Base-by-base conservation (phyloP, 2,888 invertebrate genomes). In the Eumacrocentrus americanus region DNA sequence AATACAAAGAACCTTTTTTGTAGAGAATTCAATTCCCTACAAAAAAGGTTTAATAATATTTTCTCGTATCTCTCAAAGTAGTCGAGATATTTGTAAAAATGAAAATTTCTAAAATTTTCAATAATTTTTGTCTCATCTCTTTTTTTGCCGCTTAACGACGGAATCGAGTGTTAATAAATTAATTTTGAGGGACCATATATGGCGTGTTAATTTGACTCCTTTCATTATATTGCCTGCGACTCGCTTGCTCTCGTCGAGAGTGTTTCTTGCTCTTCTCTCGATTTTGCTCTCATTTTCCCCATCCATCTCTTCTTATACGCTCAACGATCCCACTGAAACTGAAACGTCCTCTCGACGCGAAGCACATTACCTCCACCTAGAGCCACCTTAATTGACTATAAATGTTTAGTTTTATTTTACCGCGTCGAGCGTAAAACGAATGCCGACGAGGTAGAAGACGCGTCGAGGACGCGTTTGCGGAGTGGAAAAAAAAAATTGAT, bases 381-480 rank as follows among this genome's bases (percentile, higher is more conserved):
- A 66, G 67, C 61, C 59, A 61, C 61, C 70, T 73, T 74, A 75
- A 75, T 75, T 75, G 76, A 75, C 76, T 73, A 69, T 72, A 73
- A 75, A 70, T 72, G 74, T 71, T 72, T 68, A 65, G 71, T 70
- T 72, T 69, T 74, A 71, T 74, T 74, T 70, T 59, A 58, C 60
- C 58, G 64, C 62, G 58, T 54, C 58, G 59, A 58, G 44, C 50
- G 44, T 48, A 40, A 47, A 38, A 48, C 46, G 51, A 54, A 44
- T 34, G 22, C 34, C 35, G 51, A 47, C 25, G 35, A 44, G 12
- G 47, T 22, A 42, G 57, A 34, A 61, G 57, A 53, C 38, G 52
- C 37, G 51, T 11, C 42, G 51, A 60, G 52, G 63, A 60, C 66
- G 29, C 29, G 56, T 56, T 53, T 50, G 9, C 29, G 23, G 53